Evolutionary conservation across 2,888 invertebrate species (phyloP).

Genomic region (Creontiades dilutus): DNA sequence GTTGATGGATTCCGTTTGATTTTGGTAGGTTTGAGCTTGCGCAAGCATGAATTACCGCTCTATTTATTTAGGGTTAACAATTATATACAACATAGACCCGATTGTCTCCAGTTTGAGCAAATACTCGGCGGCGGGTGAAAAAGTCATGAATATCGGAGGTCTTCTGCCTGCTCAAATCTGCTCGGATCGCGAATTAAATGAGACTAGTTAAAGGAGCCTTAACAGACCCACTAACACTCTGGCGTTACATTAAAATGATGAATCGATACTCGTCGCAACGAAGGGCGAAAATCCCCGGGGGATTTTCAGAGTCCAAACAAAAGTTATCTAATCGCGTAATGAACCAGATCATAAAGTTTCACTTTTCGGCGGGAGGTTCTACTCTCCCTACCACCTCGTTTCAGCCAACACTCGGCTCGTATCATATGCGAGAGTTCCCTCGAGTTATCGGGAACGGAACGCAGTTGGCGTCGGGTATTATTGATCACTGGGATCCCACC

Average conservation of each 20-base stretch:
- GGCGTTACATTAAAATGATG: not conserved
- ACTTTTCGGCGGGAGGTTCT: not conserved
- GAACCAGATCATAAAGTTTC: constrained; percentile 19
- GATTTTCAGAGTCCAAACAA: not conserved
- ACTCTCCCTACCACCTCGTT: not conserved
- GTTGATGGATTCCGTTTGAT: too few species aligned
- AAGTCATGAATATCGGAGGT: not conserved
- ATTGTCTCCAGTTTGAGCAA: not conserved
- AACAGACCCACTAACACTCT: not conserved
- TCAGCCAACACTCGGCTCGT: not conserved
- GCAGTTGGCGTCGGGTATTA: constrained; percentile 9
- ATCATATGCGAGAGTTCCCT: not conserved
- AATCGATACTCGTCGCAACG: constrained; percentile 30
- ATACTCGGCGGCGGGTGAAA: not conserved
- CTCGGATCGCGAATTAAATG: not conserved
- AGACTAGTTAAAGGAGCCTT: not conserved
- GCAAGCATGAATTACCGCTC: too few species aligned
- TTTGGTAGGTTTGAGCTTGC: too few species aligned
- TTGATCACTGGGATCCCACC: not conserved
- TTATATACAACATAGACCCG: not conserved
- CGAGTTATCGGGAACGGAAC: not conserved
- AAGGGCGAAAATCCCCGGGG: not conserved
- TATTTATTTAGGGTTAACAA: too few species aligned
- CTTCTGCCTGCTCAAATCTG: not conserved
- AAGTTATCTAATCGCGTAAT: constrained; percentile 29